Evolutionary conservation across 2,888 invertebrate species (phyloP).

Genomic region (Empis livida): DNA sequence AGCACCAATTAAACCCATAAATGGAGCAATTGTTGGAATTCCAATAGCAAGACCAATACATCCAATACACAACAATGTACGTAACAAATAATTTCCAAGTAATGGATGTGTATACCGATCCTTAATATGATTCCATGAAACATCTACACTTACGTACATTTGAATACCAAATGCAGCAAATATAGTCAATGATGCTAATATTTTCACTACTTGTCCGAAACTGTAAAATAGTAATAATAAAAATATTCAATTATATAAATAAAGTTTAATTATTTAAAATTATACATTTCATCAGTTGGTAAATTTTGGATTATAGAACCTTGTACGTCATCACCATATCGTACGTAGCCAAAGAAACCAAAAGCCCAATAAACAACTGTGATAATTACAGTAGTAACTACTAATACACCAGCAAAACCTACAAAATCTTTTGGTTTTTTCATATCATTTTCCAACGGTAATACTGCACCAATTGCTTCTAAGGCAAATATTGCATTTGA

Average conservation of each 20-base stretch:
- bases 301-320: conserved; percentile 79
- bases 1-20: conserved; percentile 81
- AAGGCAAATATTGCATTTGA: conserved; percentile 81
- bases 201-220: conserved; percentile 57
- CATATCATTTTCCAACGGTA: conserved; percentile 92
- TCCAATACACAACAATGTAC: conserved; percentile 21
- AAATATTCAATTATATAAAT: too few relatives aligned
- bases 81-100: not conserved
- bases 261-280: too few relatives aligned
- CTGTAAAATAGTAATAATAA: conserved; percentile 38
- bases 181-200: conserved; percentile 70
- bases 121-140: too few relatives aligned
- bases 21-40: conserved; percentile 71
- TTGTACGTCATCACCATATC: conserved; percentile 55
- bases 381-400: conserved; percentile 74
- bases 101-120: conserved; percentile 39
- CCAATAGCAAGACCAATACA: conserved; percentile 63
- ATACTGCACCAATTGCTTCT: conserved; percentile 66
- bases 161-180: conserved; percentile 86
- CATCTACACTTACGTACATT: conserved; percentile 89
- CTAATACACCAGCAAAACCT: conserved; percentile 76
- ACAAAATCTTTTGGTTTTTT: conserved; percentile 75
- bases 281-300: conserved; percentile 47
- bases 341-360: conserved; percentile 82
- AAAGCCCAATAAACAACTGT: conserved; percentile 65